Percentiles rank a stretch among this genome's conserved stretches.
phyloP scores from a whole-genome alignment of 2,797 vertebrate species.

The Alcedo quadribrachys region DNA sequence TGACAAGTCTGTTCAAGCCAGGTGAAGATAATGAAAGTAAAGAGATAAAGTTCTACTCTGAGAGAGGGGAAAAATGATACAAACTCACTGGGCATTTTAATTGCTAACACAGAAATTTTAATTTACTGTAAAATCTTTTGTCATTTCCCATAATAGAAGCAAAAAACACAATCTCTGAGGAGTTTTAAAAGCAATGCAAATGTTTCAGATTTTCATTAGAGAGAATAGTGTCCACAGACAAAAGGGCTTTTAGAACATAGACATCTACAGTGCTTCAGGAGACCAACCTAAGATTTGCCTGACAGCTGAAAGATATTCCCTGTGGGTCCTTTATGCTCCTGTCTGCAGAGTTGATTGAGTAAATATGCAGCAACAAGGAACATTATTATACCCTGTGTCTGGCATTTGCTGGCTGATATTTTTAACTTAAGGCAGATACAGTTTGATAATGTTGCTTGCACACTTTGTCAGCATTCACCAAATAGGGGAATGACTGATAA shows the following conservation, averaged over 20 bases:
- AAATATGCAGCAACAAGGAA: slow-evolving; percentile 33
- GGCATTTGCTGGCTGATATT: slow-evolving; percentile 16
- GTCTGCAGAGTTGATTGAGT: slow-evolving; percentile 5
- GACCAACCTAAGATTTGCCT: neutral
- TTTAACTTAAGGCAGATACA: slow-evolving; percentile 25
- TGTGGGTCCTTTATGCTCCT: slow-evolving; percentile 20
- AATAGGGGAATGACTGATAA: slow-evolving; percentile 33
- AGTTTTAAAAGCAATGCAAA: neutral
- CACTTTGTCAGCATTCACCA: slow-evolving; percentile 13
- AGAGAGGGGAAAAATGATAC: neutral
- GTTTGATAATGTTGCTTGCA: neutral
- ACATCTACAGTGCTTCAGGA: neutral
- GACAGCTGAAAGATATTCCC: slow-evolving; percentile 46
- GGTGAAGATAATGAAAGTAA: neutral
- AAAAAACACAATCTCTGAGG: neutral
- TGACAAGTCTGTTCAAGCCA: neutral
- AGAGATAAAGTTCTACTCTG: neutral
- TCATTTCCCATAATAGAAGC: neutral
- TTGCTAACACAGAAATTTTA: neutral
- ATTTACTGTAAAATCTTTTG: neutral
- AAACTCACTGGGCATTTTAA: neutral
- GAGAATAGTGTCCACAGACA: neutral
- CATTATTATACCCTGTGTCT: neutral
- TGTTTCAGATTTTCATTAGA: neutral
- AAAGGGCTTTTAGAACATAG: neutral